These are phyloP conservation scores for Periophthalmus magnuspinnatus DNA, from an alignment of 2,797 vertebrate genomes.

Conservation along the genomic window DNA sequence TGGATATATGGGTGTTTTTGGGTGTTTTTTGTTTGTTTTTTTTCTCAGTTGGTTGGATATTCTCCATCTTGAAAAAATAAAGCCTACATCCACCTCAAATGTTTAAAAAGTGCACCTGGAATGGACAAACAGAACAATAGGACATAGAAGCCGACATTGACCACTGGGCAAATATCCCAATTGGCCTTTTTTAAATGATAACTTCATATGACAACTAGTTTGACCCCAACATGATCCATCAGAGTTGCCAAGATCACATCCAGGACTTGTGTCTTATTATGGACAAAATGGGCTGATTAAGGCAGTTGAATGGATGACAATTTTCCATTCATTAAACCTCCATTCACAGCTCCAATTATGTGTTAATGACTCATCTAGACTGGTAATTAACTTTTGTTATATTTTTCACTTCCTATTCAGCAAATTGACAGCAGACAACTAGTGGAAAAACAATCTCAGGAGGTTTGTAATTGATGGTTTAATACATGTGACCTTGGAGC, in stretches of 20 bases:
- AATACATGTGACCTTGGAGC: slow-evolving; percentile 1
- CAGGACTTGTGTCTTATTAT: slow-evolving; percentile 37
- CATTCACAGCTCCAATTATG: slow-evolving; percentile 58
- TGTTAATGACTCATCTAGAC: slow-evolving; percentile 52
- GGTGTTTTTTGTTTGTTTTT: no score
- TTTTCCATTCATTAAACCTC: slow-evolving; percentile 69
- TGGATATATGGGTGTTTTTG: no score
- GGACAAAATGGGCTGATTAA: slow-evolving; percentile 51
- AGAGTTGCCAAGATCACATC: slow-evolving; percentile 23
- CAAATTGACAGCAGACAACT: slow-evolving; percentile 35
- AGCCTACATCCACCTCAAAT: no score
- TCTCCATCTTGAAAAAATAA: no score
- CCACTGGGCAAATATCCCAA: no score
- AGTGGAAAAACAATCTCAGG: slow-evolving; percentile 12
- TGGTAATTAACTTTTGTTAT: slow-evolving; percentile 49
- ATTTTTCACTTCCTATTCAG: slow-evolving; percentile 41
- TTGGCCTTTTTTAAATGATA: background rate
- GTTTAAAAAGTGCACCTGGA: no score
- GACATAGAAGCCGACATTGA: background rate
- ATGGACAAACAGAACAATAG: no score
- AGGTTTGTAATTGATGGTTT: background rate
- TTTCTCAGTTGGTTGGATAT: no score
- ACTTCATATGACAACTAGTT: background rate
- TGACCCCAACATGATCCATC: slow-evolving; percentile 26
- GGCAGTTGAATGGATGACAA: slow-evolving; percentile 52